Evolutionary conservation across 2,888 invertebrate species (phyloP).

Genomic region (Pristionchus exspectatus): DNA sequence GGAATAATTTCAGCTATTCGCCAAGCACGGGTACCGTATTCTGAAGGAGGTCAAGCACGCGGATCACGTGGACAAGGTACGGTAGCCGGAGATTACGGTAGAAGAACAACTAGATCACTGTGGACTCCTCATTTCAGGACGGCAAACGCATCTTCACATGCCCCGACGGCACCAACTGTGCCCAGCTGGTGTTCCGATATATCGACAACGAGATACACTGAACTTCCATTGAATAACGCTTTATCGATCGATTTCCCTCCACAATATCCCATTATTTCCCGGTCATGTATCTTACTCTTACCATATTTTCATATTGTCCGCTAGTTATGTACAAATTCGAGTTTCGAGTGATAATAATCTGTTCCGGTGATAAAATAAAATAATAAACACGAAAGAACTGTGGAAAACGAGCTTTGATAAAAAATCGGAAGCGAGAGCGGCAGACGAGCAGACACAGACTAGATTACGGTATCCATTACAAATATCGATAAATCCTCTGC

Average conservation of each 20-base stretch:
- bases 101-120: not conserved
- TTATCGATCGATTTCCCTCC: not conserved
- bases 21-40: conserved; percentile 41
- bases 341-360: not conserved
- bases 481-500: not conserved
- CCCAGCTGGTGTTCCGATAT: not conserved
- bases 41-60: conserved; percentile 13
- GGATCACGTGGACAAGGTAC: conserved; percentile 36
- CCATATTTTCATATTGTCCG: not conserved
- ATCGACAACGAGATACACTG: not conserved
- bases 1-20: conserved; percentile 4
- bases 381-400: not conserved
- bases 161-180: conserved; percentile 23
- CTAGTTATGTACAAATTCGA: not conserved
- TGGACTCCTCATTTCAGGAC: not conserved
- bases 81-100: not conserved
- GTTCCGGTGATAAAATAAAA: not conserved
- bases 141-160: conserved; percentile 44
- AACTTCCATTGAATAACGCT: not conserved
- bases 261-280: not conserved
- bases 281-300: not conserved
- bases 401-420: not conserved
- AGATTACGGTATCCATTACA: not conserved
- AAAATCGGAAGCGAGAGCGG: not conserved
- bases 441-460: not conserved